Evolutionary conservation across 2,113 vertebrate species (phyloP), one percentile per base, ranked within the genome.

Genomic region (Tragelaphus buxtoni): DNA sequence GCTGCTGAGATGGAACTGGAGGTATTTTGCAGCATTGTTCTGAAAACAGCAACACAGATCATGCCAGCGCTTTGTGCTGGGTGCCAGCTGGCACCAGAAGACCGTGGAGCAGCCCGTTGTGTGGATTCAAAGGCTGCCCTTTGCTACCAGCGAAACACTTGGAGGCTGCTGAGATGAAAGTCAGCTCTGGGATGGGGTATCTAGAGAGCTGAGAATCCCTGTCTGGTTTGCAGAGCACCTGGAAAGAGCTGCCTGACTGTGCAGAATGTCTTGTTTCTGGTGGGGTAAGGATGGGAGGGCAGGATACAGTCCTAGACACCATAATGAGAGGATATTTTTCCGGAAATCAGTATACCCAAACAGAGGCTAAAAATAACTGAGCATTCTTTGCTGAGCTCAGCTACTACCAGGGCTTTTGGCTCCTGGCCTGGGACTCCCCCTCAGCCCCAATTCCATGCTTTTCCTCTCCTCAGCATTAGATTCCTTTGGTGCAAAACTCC

Each of bases 381-480:
- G 11, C 26, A 17, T 72, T 83, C 49, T 83, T 92, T 49, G 22
- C 65, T 45, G 74, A 47, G 58, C 45, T 32, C 53, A 90, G 74
- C 61, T 72, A 35, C 65, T 88, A 61, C 30, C 35, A 45, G 91
- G 69, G 45, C 69, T 94, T 93, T 96, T 97, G 96, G 91, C 77
- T 91, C 26, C 14, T 47, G 49, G 55, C 56, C 69, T 72, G 13
- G 24, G 69, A 56, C 51, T 45, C 42, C 58, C 65, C 42, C 7
- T n/a, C 22, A 74, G 9, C n/a, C n/a, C 58, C 45, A 55, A 80
- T 90, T 95, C 88, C 49, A 32, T 72, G 61, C 17, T 69, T 88
- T 88, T 56, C 32, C 17, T 56, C 84, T 80, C 30, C 22, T 91
- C 39, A 18, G 2, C 86, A 39, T 76, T 90, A 61, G 22, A 76